Evolutionary conservation across 2,113 vertebrate species (phyloP).

Genomic region (Turdus rufiventris): DNA sequence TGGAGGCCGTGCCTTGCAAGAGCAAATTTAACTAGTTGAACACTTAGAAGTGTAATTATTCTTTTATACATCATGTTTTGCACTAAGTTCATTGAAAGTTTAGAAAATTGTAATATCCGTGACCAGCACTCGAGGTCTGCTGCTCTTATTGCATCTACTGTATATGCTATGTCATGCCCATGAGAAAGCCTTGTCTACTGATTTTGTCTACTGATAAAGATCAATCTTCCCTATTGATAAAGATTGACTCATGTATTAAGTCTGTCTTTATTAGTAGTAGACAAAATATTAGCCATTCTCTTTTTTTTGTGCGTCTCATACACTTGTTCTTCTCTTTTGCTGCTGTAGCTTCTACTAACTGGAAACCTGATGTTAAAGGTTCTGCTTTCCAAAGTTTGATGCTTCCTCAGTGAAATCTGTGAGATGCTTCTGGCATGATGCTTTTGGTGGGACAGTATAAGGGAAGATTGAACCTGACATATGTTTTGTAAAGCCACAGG

Average conservation of each 20-base stretch:
- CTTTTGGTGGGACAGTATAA: not conserved
- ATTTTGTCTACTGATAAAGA: not conserved
- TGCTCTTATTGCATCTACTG: not conserved
- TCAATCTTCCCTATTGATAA: not conserved
- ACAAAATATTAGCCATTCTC: not conserved
- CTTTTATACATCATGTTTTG: not conserved
- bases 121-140: not conserved
- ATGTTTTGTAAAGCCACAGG: not conserved
- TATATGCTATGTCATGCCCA: not conserved
- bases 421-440: not conserved
- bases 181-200: not conserved
- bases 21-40: not conserved
- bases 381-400: not conserved
- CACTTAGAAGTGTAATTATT: rapidly evolving
- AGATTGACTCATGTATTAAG: not conserved
- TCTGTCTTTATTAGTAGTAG: not conserved
- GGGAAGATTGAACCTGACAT: not conserved
- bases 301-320: not conserved
- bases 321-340: not conserved
- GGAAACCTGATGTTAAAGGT: not conserved
- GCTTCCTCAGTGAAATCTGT: not conserved
- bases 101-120: not conserved
- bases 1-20: not conserved
- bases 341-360: not conserved
- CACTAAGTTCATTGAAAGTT: not conserved